Conservation (phyloP, 2,113 vertebrate genomes). For the Verasper variegatus region DNA sequence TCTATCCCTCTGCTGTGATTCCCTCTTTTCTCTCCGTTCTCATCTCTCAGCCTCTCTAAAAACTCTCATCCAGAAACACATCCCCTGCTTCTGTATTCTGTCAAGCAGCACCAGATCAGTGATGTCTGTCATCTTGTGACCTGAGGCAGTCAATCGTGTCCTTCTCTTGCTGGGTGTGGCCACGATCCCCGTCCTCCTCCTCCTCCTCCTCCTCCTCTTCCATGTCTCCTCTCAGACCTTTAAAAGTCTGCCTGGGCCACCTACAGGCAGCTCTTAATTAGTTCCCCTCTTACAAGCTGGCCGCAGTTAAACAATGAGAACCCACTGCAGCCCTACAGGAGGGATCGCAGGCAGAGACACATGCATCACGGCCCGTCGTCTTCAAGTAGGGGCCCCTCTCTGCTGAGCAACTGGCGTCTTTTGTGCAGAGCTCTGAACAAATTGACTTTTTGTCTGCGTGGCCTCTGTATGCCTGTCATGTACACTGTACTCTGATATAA, state of each 20-base stretch:
- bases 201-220: neutral
- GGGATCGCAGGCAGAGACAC: conserved; percentile 62
- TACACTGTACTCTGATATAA: conserved; percentile 61
- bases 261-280: conserved; percentile 77
- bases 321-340: conserved; percentile 61
- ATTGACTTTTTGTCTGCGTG: conserved; percentile 75
- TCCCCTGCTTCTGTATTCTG: conserved; percentile 3
- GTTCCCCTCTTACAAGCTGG: conserved; percentile 68
- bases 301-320: conserved; percentile 68
- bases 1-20: neutral
- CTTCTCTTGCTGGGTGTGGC: conserved; percentile 44
- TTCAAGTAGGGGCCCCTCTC: conserved; percentile 62
- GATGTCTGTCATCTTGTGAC: conserved; percentile 42
- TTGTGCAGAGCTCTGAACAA: conserved; percentile 69
- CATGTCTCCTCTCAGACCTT: conserved; percentile 41
- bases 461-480: conserved; percentile 59
- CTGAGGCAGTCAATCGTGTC: conserved; percentile 11
- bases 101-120: conserved; percentile 26
- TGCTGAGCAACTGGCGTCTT: conserved; percentile 61
- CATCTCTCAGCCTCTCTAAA: conserved; percentile 14
- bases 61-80: neutral
- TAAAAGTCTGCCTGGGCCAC: conserved; percentile 70
- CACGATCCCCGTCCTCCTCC: conserved; percentile 16
- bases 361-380: conserved; percentile 67
- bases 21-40: neutral